Percentiles rank a stretch among this genome's conserved stretches.
phyloP scores from a whole-genome alignment of 2,797 vertebrate genomes.

The Tokudaia tokunoshimensis region DNA sequence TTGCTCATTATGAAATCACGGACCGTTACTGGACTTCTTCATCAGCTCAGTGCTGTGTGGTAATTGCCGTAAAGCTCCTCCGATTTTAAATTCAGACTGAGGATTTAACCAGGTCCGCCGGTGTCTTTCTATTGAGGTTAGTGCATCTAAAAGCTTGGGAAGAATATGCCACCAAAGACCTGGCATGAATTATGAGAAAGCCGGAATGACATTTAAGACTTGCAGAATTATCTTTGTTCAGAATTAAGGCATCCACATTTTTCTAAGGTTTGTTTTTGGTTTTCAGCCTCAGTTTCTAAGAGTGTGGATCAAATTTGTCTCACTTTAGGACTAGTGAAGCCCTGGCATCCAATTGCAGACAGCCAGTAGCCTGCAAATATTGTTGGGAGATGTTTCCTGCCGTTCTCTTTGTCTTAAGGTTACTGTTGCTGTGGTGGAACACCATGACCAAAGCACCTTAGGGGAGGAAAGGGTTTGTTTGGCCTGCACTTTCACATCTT shows the following conservation, averaged over 20 bases:
- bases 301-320: neutral
- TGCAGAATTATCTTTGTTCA: slow-evolving; percentile 15
- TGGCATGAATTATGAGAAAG: neutral
- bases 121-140: slow-evolving; percentile 19
- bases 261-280: neutral
- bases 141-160: neutral
- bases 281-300: slow-evolving; percentile 16
- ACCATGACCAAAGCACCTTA: neutral
- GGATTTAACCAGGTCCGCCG: neutral
- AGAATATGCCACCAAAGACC: neutral
- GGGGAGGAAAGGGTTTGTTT: no score
- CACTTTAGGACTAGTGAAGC: neutral
- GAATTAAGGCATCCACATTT: neutral
- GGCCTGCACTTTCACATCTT: no score
- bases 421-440: no score
- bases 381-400: neutral
- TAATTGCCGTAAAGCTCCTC: slow-evolving; percentile 26
- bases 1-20: slow-evolving; percentile 76
- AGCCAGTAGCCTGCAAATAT: neutral
- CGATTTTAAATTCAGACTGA: slow-evolving; percentile 49
- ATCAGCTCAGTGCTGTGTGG: neutral
- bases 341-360: neutral
- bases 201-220: slow-evolving; percentile 3
- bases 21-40: slow-evolving; percentile 56
- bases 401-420: neutral